phyloP scores from a whole-genome alignment of 2,797 vertebrate genomes.

The Cossypha niveicapilla region DNA sequence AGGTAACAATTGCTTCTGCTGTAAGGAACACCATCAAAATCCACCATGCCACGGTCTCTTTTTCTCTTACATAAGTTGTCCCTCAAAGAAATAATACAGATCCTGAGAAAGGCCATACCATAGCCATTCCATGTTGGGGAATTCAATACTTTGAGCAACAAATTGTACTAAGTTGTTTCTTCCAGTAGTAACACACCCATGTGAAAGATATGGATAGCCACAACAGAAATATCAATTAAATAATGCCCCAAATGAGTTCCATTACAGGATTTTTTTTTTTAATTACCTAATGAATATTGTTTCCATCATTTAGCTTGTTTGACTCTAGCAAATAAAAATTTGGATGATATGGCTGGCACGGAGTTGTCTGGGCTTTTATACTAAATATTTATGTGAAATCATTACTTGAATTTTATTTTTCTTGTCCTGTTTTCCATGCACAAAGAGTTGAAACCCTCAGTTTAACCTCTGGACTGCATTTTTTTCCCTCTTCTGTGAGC shows the following conservation, averaged over 20 bases:
- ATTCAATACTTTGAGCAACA: not conserved
- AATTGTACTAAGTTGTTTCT: not conserved
- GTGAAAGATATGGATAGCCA: not conserved
- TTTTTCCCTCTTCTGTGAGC: not conserved
- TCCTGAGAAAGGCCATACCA: not conserved
- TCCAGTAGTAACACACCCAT: not conserved
- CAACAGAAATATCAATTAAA: not conserved
- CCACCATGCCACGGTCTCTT: fast-evolving
- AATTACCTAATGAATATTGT: not conserved
- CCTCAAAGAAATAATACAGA: not conserved
- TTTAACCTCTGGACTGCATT: not conserved
- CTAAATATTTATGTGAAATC: not conserved
- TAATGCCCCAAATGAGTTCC: not conserved
- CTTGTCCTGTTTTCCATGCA: not conserved
- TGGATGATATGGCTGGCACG: not conserved
- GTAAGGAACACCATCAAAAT: not conserved
- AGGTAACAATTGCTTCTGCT: not conserved
- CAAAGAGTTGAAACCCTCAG: not conserved
- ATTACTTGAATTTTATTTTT: not conserved
- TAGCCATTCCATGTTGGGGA: not conserved
- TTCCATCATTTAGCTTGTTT: not conserved
- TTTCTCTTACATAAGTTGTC: not conserved
- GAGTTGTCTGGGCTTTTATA: not conserved
- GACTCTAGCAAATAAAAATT: not conserved
- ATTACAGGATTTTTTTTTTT: not conserved